Evolutionary conservation across 2,113 vertebrate species (phyloP), one percentile per base, ranked within the genome.

Genomic region (Corvus moneduloides): DNA sequence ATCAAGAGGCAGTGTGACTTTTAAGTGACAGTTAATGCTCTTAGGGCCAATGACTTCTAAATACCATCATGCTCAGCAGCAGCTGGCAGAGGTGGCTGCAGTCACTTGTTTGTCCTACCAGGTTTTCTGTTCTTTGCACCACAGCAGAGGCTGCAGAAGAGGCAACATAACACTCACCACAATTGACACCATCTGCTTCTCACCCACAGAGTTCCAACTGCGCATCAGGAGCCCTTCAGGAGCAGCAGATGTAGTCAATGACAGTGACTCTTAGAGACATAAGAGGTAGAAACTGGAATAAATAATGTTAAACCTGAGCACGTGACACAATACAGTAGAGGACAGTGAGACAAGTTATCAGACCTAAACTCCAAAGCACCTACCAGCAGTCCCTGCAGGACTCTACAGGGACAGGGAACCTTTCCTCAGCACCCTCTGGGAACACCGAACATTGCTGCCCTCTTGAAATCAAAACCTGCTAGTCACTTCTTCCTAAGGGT

Each of bases 161-260:
- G 64, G 37, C 27, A 32, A 17, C 9, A 4, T 2, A 4, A 3
- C 11, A 8, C 33, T 41, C 55, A 54, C 17, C 0, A 0, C n/a
- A 22, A 56, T 30, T 5, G 28, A 35, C 20, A 39, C 30, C 35
- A 41, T 2, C 37, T 72, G 11, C 17, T 59, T 51, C 49, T 89
- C 58, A 62, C 77, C 44, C 72, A 16, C 24, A 14, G 63, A 13
- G 55, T 27, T 59, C 62, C 32, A 5, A 19, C 49, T 32, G 22
- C 20, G n/a, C 39, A 11, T 5, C 8, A 43, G 79, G 43, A 64
- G 20, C 11, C 43, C 35, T 39, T 67, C 17, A 3, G 52, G 63
- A 92, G 33, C 12, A 82, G 43, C 20, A 87, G 63, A 27, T 3
- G 2, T 5, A 55, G 26, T 49, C 39, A 35, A 24, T 37, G 18